Base-by-base conservation (phyloP, 2,113 vertebrate genomes). In the Bettongia penicillata region DNA sequence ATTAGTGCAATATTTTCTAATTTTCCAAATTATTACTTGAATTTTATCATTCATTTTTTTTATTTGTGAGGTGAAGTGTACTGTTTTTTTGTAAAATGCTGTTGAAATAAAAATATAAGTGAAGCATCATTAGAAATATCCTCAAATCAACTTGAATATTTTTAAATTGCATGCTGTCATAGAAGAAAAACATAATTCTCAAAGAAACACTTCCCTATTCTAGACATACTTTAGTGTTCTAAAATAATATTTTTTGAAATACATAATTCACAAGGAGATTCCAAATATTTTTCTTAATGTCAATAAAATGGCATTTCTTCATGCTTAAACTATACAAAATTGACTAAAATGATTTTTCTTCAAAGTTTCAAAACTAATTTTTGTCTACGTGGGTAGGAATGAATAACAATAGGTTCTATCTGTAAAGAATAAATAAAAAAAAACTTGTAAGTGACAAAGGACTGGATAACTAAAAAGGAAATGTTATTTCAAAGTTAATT, bases 271-370 rank as follows among this genome's bases (percentile, higher is more conserved):
- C 91, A 84, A 37, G 48, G 49, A 93, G 51, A 91, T 90, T 94
- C 53, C 95, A 95, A 96, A 53, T 94, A 91, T 47, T 43, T 91
- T 91, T 91, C 24, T 8, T 94, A 97, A 95, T 97, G 94, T 92
- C 96, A 97, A 48, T 93, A 77, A 97, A 97, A 97, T 97, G 53
- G 9, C 61, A 89, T 91, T 97, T 95, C 47, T 92, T 97, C 61
- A 92, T 61, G 93, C 92, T 77, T 61, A 91, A 92, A 91, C 51
- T 89, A 96, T 49, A 95, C 49, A 95, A 96, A 96, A 94, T 94
- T 90, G 57, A 51, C 57, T 84, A 48, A 96, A 96, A 91, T 90
- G 28, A 53, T 90, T 96, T n/a, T 89, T 91, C 51, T 91, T 57
- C 93, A 91, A 94, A 91, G 53, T 93, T 95, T 94, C 51, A 47